Evolutionary conservation across 2,113 vertebrate genomes (phyloP), one percentile per base, ranked within the genome.

Genomic region (Xerus inauris): DNA sequence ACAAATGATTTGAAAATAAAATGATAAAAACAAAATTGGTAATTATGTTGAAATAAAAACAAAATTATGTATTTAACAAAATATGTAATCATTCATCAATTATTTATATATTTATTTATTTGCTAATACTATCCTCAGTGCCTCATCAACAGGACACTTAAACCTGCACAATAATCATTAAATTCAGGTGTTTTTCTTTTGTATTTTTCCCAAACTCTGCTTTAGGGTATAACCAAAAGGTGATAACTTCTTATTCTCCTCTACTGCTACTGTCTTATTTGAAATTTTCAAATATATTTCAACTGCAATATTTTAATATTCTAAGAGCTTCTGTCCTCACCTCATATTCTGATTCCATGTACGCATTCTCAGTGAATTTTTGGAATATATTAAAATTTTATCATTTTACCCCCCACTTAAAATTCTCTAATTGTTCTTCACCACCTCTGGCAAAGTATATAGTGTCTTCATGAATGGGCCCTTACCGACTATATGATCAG

Each of bases 251-350:
- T n/a, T 84, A 16, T 42, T 14, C 22, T 87, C 35, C 7, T 94
- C 35, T 30, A 73, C 49, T n/a, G 7, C 28, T 40, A 49, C 42
- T 73, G 22, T 59, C 22, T 88, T 79, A 83, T 26, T 79, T 47
- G 4, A 83, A 76, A 87, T 16, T n/a, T 49, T 42, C 4, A n/a
- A 72, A 30, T 40, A 75, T 59, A 40, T 87, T 24, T 77, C 45
- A 79, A 67, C 9, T 65, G 80, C 47, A 88, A 22, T 73, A 75
- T 95, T 84, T 91, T 83, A 47, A 42, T 84, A 40, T 42, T 88
- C 47, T 72, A 49, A 77, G 8, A 87, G 17, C 3, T 30, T 65
- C 47, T 22, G 67, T 10, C 8, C 0, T 77, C 42, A 79, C 19
- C 17, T 26, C 19, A 86, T 64, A 20, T 32, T 89, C 24, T 57